phyloP scores from a whole-genome alignment of 2,113 vertebrate genomes.

The Rhinolophus sinicus region DNA sequence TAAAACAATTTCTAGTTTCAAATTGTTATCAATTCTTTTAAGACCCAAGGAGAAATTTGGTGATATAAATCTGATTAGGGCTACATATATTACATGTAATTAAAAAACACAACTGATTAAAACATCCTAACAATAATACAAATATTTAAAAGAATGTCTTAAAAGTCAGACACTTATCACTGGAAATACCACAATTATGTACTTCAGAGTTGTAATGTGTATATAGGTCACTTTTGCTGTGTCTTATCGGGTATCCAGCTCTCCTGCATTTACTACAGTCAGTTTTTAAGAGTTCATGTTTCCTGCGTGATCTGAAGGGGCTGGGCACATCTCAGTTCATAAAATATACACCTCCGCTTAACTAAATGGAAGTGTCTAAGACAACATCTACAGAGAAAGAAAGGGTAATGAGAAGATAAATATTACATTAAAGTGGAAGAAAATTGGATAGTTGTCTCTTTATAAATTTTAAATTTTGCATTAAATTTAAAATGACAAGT shows the following conservation, averaged over 20 bases:
- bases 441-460: slow-evolving; percentile 44
- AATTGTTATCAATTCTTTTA: slow-evolving; percentile 69
- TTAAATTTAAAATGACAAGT: slow-evolving; percentile 69
- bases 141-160: slow-evolving; percentile 74
- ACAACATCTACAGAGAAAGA: slow-evolving; percentile 53
- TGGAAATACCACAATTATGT: slow-evolving; percentile 72
- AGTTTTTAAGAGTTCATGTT: slow-evolving; percentile 55
- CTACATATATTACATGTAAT: slow-evolving; percentile 61
- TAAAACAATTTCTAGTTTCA: slow-evolving; percentile 60
- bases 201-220: slow-evolving; percentile 69
- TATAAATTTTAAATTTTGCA: slow-evolving; percentile 52
- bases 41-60: slow-evolving; percentile 33
- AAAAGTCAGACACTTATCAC: slow-evolving; percentile 79
- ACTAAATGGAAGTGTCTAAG: slow-evolving; percentile 69
- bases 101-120: slow-evolving; percentile 66
- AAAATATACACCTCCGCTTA: slow-evolving; percentile 66
- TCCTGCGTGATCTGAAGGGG: slow-evolving; percentile 62
- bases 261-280: slow-evolving; percentile 67
- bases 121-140: slow-evolving; percentile 77
- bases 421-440: neutral
- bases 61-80: slow-evolving; percentile 53
- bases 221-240: slow-evolving; percentile 51
- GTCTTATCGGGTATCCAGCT: slow-evolving; percentile 35
- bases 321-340: slow-evolving; percentile 71
- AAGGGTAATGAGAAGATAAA: slow-evolving; percentile 26